Evolutionary conservation across 2,797 vertebrate genomes (phyloP), one percentile per base, ranked within the genome.

Genomic region (Oryzias dopingdopingensis): DNA sequence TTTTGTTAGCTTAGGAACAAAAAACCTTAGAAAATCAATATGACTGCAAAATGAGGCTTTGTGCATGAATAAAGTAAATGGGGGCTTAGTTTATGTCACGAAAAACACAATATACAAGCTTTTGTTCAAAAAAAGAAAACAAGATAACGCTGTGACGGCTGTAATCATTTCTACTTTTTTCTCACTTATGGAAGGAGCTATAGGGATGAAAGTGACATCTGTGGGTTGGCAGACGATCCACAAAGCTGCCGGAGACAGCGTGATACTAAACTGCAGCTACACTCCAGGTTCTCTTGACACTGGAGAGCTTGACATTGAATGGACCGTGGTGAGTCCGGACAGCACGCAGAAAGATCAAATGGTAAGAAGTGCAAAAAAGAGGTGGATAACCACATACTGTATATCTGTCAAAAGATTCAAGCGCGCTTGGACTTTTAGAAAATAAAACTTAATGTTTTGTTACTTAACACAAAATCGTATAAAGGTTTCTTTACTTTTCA

Each of bases 221-320:
- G 85, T 75, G 0, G 90, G 91, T 12, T 89, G 90, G 3, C 92
- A 93, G 77, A 89, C 91, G 18, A 62, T 96, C 29, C 91, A 89
- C 51, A 86, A 87, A 72, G 93, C 94, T 0, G 88, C 92, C 72
- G 95, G 94, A 0, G 92, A 93, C 46, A 86, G 79, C 0, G 92
- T 90, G 56, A 91, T 76, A 5, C 57, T 97, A 81, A 91, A 83
- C 29, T 97, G 95, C 63, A 91, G 81, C 12, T 97, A 93, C 51
- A 70, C 82, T 0, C 69, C 84, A 0, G 89, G 91, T 32, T 85
- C 91, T 0, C 72, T 70, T 5, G 95, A 96, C 62, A 86, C 77
- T 0, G 95, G 96, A 13, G 90, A 91, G 4, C 83, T 96, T 49
- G 95, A 95, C 65, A 96, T 96, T 0, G 93, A 96, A 54, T 97